Evolutionary conservation across 2,888 invertebrate genomes (phyloP).

Genomic region (Melinaea menophilus): DNA sequence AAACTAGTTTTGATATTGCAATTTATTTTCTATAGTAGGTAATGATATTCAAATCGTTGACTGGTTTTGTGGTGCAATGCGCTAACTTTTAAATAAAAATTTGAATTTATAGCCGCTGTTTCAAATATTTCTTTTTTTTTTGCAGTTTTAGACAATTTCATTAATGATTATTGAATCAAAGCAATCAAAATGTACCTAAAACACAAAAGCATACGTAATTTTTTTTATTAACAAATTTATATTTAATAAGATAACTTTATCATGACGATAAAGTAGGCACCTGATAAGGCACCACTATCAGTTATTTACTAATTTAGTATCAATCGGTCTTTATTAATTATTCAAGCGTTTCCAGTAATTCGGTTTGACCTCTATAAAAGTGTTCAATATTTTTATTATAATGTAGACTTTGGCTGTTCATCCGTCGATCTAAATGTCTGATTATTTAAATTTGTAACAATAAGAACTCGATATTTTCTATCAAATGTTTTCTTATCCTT

Average conservation of each 20-base stretch:
- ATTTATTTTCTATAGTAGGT: constrained; percentile 4
- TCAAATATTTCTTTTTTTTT: no score
- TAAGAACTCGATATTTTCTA: no score
- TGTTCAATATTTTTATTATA: no score
- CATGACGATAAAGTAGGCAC: constrained; percentile 3
- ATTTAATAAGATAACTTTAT: not conserved
- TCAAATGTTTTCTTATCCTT: no score
- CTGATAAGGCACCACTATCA: constrained; percentile 17
- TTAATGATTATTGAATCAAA: no score
- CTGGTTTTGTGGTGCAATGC: constrained; percentile 18
- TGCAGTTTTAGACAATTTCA: no score
- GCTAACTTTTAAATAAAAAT: constrained; percentile 7
- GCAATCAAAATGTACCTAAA: no score
- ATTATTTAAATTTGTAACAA: no score
- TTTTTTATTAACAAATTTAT: not conserved
- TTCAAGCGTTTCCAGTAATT: constrained; percentile 12
- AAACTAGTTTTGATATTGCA: not conserved
- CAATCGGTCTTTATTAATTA: constrained; percentile 21
- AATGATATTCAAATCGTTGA: constrained; percentile 4
- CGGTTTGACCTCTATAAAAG: not conserved
- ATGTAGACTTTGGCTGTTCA: no score
- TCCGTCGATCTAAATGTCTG: no score
- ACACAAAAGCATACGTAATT: not conserved
- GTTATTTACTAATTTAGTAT: constrained; percentile 19
- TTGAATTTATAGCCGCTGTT: not conserved